A percentile compares a stretch with the other conserved stretches of the same genome.
phyloP scores from a whole-genome alignment of 2,888 invertebrate species.

The Crossocerus cetratus region DNA sequence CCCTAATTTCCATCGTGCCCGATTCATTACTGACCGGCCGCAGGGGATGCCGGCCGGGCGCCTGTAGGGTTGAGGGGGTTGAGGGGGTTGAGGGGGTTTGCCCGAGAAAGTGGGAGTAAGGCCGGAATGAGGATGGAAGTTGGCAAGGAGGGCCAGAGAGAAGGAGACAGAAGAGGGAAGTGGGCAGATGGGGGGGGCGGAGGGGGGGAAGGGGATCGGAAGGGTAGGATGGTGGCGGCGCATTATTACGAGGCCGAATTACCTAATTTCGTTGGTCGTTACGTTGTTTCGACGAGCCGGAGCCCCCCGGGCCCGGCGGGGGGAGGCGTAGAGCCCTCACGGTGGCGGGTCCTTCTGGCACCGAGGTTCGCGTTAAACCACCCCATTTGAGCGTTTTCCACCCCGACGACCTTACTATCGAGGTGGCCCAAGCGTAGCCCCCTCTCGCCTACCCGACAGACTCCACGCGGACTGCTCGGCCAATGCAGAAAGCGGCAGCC shows the following conservation, averaged over 20 bases:
- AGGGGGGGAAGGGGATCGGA: conserved; percentile 11
- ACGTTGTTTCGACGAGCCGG: conserved; percentile 72
- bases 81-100: conserved; percentile 30
- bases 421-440: conserved; percentile 49
- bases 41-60: conserved; percentile 41
- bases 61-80: conserved; percentile 25
- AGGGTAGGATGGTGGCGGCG: conserved; percentile 62
- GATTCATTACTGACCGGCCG: conserved; percentile 71
- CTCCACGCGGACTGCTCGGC: conserved; percentile 60
- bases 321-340: conserved; percentile 56
- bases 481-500: conserved; percentile 49
- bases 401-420: conserved; percentile 75
- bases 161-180: conserved; percentile 1
- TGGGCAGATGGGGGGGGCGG: not conserved
- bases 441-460: conserved; percentile 37
- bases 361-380: conserved; percentile 77
- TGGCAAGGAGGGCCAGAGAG: not conserved
- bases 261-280: conserved; percentile 76
- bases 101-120: conserved; percentile 27
- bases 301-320: conserved; percentile 46
- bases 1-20: conserved; percentile 72
- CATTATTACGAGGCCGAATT: conserved; percentile 76
- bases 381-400: conserved; percentile 77
- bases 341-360: conserved; percentile 74
- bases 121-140: conserved; percentile 33